Evolutionary conservation across 2,888 invertebrate genomes (phyloP).

Genomic region (Cataglyphis albicans): DNA sequence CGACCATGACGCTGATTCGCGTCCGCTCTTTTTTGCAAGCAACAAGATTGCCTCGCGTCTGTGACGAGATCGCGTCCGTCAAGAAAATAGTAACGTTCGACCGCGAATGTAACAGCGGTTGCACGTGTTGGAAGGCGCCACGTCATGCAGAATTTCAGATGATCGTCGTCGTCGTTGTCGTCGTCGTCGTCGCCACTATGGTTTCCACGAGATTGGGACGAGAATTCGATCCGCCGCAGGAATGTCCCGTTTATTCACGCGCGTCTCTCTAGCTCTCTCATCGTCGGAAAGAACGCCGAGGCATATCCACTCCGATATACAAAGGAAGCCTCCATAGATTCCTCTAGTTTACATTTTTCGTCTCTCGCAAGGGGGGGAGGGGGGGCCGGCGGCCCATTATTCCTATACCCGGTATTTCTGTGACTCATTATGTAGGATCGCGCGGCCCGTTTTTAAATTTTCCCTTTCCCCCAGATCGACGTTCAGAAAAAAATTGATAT

Average conservation of each 20-base stretch:
- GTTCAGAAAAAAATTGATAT: slow-evolving; percentile 71
- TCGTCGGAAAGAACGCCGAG: slow-evolving; percentile 40
- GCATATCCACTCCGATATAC: slow-evolving; percentile 54
- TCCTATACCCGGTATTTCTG: slow-evolving; percentile 66
- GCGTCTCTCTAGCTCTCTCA: slow-evolving; percentile 45
- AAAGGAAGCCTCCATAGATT: slow-evolving; percentile 65
- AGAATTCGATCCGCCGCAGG: slow-evolving; percentile 67
- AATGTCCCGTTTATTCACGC: slow-evolving; percentile 68
- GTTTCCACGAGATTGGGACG: slow-evolving; percentile 47
- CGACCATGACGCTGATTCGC: slow-evolving; percentile 68
- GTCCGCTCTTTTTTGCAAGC: slow-evolving; percentile 39
- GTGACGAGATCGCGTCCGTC: slow-evolving; percentile 31
- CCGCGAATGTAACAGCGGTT: slow-evolving; percentile 42
- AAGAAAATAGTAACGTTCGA: slow-evolving; percentile 51
- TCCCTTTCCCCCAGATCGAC: slow-evolving; percentile 43
- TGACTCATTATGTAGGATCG: slow-evolving; percentile 70
- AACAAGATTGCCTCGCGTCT: slow-evolving; percentile 40
- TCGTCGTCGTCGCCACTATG: slow-evolving; percentile 48
- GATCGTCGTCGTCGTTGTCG: slow-evolving; percentile 42
- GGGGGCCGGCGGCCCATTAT: slow-evolving; percentile 67
- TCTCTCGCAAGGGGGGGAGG: slow-evolving; percentile 52
- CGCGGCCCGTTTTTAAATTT: slow-evolving; percentile 67
- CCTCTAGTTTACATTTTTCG: slow-evolving; percentile 75
- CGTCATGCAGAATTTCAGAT: slow-evolving; percentile 47
- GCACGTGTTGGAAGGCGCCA: slow-evolving; percentile 48